Percentiles rank a stretch among this genome's conserved stretches.
Evolutionary conservation across 2,888 invertebrate species (phyloP).

Genomic region (Dexiosoma caninum): DNA sequence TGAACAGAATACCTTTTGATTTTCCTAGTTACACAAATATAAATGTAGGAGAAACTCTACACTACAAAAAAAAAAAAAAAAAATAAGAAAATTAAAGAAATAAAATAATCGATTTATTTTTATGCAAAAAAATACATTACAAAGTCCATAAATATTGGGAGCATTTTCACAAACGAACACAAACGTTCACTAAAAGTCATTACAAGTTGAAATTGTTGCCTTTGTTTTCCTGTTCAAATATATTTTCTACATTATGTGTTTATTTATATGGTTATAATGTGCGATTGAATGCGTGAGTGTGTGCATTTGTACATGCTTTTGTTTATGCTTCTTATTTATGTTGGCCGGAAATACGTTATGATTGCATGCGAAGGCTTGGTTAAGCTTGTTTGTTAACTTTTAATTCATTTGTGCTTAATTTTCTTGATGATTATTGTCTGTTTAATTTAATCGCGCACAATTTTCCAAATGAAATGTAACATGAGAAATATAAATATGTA

Average conservation of each 20-base stretch:
- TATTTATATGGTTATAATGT: too few relatives aligned
- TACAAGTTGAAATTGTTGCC: conserved; percentile 42
- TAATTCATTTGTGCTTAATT: conserved; percentile 55
- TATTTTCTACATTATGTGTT: too few relatives aligned
- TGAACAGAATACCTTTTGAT: too few relatives aligned
- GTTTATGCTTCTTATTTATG: conserved; percentile 36
- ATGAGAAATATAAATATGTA: background rate
- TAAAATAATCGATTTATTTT: conserved; percentile 50
- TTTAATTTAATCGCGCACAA: conserved; percentile 51
- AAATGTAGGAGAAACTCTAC: too few relatives aligned
- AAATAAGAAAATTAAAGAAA: background rate
- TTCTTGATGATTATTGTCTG: conserved; percentile 54
- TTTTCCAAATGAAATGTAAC: conserved; percentile 50
- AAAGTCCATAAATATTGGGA: conserved; percentile 8
- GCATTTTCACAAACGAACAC: conserved; percentile 18
- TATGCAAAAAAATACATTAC: conserved; percentile 29
- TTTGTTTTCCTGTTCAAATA: conserved; percentile 44
- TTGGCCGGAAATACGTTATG: conserved; percentile 55
- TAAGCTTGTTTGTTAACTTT: conserved; percentile 54
- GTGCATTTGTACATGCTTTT: conserved; percentile 27
- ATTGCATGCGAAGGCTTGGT: conserved; percentile 57
- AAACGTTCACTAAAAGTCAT: conserved; percentile 66
- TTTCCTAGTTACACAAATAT: too few relatives aligned
- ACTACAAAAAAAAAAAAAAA: conserved; percentile 10
- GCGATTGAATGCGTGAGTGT: background rate